Evolutionary conservation across 2,113 vertebrate genomes (phyloP).

Genomic region (Ctenodactylus gundi): DNA sequence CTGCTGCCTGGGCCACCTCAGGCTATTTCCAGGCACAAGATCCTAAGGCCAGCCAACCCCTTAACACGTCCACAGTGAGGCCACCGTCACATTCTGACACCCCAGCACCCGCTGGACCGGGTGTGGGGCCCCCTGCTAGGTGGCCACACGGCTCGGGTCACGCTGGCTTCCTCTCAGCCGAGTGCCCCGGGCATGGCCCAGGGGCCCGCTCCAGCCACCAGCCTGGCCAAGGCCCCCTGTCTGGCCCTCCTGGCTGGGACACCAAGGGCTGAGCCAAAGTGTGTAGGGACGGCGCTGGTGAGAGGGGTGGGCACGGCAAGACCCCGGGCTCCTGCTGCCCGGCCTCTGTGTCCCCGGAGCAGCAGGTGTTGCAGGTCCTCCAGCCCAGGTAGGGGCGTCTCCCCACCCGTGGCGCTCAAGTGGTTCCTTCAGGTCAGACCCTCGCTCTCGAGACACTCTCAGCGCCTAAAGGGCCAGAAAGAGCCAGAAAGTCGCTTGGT

Average conservation of each 20-base stretch:
- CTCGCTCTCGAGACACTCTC: conserved; percentile 46
- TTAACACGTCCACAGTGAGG: not conserved
- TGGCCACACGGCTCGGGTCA: not conserved
- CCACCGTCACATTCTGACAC: not conserved
- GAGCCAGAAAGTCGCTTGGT: not conserved
- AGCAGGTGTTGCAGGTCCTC: not conserved
- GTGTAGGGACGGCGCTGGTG: not conserved
- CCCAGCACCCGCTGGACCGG: not conserved
- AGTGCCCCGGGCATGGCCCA: not conserved
- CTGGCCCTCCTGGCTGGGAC: not conserved
- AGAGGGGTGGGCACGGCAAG: not conserved
- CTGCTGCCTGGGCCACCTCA: conserved; percentile 27
- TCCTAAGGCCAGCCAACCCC: not conserved
- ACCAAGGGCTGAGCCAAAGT: not conserved
- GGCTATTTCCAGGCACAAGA: conserved; percentile 51
- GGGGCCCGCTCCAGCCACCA: not conserved
- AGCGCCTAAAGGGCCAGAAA: conserved; percentile 63
- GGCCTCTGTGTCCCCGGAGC: not conserved
- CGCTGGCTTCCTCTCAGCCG: not conserved
- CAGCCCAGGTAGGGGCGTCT: not conserved
- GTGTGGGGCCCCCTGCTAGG: not conserved
- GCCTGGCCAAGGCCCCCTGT: not conserved
- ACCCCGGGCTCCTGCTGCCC: conserved; percentile 11
- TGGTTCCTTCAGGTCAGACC: conserved; percentile 53
- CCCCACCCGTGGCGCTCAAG: not conserved